phyloP scores from a whole-genome alignment of 2,113 vertebrate species.

The Myiozetetes cayanensis region DNA sequence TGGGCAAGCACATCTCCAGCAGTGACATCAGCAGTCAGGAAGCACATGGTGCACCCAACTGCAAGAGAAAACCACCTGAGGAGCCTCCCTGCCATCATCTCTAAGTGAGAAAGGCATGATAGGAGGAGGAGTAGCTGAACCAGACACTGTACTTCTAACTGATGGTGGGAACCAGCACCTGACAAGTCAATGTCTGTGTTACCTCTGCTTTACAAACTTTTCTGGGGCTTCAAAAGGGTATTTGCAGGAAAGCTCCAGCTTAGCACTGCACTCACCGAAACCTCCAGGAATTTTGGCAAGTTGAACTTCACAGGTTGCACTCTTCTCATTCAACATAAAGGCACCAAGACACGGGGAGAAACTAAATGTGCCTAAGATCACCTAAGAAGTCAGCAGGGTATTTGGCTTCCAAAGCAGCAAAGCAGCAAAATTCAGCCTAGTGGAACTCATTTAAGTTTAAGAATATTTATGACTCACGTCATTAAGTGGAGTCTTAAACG shows the following conservation, averaged over 20 bases:
- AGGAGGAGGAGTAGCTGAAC: neutral
- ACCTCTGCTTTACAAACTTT: neutral
- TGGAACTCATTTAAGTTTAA: neutral
- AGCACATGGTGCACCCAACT: fast-evolving
- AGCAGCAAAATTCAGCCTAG: neutral
- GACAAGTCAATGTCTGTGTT: fast-evolving
- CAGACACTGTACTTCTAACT: neutral
- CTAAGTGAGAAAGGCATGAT: neutral
- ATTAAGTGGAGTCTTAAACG: neutral
- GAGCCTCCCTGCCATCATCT: neutral
- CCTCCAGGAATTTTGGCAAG: neutral
- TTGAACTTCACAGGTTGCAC: neutral
- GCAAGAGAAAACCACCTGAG: neutral
- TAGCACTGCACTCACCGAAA: neutral
- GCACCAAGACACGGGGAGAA: neutral
- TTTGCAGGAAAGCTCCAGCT: neutral
- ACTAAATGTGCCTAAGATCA: neutral
- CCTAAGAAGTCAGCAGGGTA: neutral
- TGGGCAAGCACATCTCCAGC: neutral
- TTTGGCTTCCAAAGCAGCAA: neutral
- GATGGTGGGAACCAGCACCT: neutral
- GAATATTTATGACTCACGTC: neutral
- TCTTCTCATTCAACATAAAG: neutral
- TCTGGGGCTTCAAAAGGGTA: neutral
- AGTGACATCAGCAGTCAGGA: neutral